phyloP scores from a whole-genome alignment of 2,888 invertebrate species.

The Lomographa bimaculata region DNA sequence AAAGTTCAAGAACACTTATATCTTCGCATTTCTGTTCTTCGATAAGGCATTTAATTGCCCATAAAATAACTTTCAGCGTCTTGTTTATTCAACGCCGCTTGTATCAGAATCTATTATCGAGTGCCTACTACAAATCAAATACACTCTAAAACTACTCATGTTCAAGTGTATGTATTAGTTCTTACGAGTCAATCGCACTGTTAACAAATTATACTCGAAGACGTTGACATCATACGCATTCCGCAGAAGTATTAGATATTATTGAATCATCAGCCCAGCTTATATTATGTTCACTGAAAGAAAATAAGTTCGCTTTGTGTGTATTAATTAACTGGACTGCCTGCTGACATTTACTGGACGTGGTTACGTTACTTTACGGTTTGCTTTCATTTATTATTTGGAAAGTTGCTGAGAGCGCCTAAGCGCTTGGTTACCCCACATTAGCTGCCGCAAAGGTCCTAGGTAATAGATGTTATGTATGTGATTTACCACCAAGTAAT shows the following conservation, averaged over 20 bases:
- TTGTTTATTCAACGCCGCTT: constrained; percentile 8
- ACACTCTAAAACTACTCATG: constrained; percentile 31
- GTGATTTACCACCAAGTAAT: constrained; percentile 11
- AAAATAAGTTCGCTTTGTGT: constrained; percentile 25
- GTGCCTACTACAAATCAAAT: constrained; percentile 26
- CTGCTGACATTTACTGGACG: constrained; percentile 27
- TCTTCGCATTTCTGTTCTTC: constrained; percentile 2
- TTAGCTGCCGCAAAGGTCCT: constrained; percentile 19
- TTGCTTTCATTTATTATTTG: constrained; percentile 39
- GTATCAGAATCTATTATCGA: constrained; percentile 19
- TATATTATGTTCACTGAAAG: too few relatives aligned
- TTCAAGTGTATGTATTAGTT: constrained; percentile 37
- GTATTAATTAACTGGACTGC: too few relatives aligned
- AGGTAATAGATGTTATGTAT: constrained; percentile 14
- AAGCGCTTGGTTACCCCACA: constrained; percentile 24
- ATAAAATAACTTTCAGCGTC: constrained; percentile 8
- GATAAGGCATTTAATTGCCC: constrained; percentile 9
- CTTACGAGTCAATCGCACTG: constrained; percentile 35
- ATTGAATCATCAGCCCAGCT: too few relatives aligned
- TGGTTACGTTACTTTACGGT: constrained; percentile 26
- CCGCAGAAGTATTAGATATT: too few relatives aligned
- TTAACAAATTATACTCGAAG: constrained; percentile 39
- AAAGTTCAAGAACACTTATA: constrained; percentile 7
- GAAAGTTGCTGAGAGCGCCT: constrained; percentile 33
- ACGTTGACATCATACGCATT: constrained; percentile 40